phyloP scores from a whole-genome alignment of 2,797 vertebrate species.

The Melopsittacus undulatus region DNA sequence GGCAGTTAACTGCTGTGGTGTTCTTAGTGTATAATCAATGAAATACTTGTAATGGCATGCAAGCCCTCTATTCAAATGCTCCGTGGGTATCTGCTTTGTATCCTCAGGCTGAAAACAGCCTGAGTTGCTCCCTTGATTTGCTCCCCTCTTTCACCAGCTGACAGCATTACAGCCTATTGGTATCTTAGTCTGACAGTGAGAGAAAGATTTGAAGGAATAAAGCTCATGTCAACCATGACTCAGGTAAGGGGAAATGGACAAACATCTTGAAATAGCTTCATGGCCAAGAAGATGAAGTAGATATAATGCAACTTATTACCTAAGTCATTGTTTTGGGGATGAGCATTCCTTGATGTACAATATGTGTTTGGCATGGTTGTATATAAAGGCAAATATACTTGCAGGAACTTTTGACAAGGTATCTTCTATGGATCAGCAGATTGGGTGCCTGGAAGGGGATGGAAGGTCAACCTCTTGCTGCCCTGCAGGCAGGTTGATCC shows the following conservation, averaged over 20 bases:
- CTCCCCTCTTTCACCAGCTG: not conserved
- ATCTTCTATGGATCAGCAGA: not conserved
- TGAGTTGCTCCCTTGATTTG: not conserved
- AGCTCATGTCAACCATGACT: accelerated
- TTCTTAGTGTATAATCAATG: not conserved
- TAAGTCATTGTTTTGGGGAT: not conserved
- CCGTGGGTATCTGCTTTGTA: not conserved
- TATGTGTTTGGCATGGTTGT: not conserved
- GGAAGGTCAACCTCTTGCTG: not conserved
- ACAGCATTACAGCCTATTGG: not conserved
- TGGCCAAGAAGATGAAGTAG: not conserved
- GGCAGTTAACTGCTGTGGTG: not conserved
- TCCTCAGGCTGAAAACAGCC: not conserved
- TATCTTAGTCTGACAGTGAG: not conserved
- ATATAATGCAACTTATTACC: not conserved
- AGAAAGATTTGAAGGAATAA: not conserved
- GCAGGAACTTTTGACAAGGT: not conserved
- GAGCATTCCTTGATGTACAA: accelerated
- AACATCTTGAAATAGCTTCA: no score
- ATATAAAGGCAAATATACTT: not conserved
- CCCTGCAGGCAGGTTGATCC: not conserved
- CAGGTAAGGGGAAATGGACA: not conserved
- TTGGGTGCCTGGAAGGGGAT: not conserved
- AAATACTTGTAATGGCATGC: not conserved
- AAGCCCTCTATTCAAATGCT: not conserved